A percentile compares a stretch with the other conserved stretches of the same genome.
These are phyloP conservation scores for Cotesia typhae DNA, from an alignment of 1,140 invertebrate genomes.

Conservation along the genomic window DNA sequence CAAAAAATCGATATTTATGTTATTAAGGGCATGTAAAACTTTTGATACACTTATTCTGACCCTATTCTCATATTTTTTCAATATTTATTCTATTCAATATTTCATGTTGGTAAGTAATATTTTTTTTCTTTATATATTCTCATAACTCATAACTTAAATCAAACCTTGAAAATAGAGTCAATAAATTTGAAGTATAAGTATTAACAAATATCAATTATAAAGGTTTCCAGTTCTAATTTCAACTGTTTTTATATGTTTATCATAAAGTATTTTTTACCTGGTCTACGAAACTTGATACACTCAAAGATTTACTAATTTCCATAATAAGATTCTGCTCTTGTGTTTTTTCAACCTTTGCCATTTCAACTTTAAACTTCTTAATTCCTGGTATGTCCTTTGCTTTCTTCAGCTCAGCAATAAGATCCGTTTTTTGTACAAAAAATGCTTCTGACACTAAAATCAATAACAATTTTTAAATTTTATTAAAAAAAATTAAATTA, in stretches of 20 bases:
- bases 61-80: too few relatives aligned
- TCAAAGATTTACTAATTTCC: conserved; percentile 84
- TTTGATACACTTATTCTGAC: too few relatives aligned
- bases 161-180: too few relatives aligned
- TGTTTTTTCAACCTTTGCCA: conserved; percentile 80
- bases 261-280: conserved; percentile 70
- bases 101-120: too few relatives aligned
- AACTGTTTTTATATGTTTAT: neutral
- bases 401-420: conserved; percentile 89
- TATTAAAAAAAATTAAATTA: neutral
- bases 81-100: too few relatives aligned
- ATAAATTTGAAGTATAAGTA: too few relatives aligned
- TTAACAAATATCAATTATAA: too few relatives aligned
- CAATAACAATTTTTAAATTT: conserved; percentile 19
- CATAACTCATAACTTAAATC: too few relatives aligned
- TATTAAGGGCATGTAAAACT: too few relatives aligned
- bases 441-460: conserved; percentile 74
- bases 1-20: too few relatives aligned
- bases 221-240: neutral
- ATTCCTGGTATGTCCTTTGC: conserved; percentile 90
- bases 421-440: conserved; percentile 80
- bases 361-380: conserved; percentile 88
- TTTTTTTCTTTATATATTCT: too few relatives aligned
- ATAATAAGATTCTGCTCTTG: conserved; percentile 82
- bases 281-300: conserved; percentile 87